Percentiles rank a stretch among this genome's conserved stretches.
These are phyloP conservation scores for Parochlus steinenii DNA, from an alignment of 2,888 invertebrate species.

Conservation along the genomic window DNA sequence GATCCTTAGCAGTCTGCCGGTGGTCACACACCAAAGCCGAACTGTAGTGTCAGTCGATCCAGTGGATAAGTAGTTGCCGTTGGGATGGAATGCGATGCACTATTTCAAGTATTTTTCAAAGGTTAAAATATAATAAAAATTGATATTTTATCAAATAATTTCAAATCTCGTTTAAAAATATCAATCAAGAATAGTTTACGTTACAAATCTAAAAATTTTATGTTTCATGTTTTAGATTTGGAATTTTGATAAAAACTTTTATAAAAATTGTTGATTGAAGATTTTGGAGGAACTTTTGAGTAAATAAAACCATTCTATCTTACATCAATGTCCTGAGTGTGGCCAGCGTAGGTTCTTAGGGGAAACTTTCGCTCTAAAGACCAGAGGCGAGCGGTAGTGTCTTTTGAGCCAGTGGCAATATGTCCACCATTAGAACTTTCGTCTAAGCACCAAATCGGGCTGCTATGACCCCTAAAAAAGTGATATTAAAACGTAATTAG, in stretches of 20 bases:
- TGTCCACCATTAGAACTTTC: slow-evolving; percentile 56
- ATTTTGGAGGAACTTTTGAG: not conserved
- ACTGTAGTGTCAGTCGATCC: slow-evolving; percentile 83
- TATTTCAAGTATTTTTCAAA: too few species aligned
- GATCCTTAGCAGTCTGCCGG: slow-evolving; percentile 65
- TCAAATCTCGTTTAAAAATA: slow-evolving; percentile 10
- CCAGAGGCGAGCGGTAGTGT: slow-evolving; percentile 78
- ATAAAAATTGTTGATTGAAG: not conserved
- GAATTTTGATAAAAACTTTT: not conserved
- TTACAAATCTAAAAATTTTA: not conserved
- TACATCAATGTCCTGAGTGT: slow-evolving; percentile 76
- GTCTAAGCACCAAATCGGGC: slow-evolving; percentile 80
- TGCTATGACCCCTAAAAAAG: slow-evolving; percentile 56
- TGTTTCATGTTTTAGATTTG: too few species aligned
- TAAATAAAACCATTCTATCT: slow-evolving; percentile 20
- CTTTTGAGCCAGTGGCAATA: slow-evolving; percentile 75
- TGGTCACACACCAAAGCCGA: slow-evolving; percentile 72
- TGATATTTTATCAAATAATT: not conserved
- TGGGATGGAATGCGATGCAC: slow-evolving; percentile 70
- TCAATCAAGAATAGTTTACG: slow-evolving; percentile 2
- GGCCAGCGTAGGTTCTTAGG: slow-evolving; percentile 72
- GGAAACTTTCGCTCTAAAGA: slow-evolving; percentile 60
- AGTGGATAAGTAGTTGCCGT: slow-evolving; percentile 74
- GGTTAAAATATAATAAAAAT: slow-evolving; percentile 6
- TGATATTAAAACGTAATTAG: not conserved